Evolutionary conservation across 2,797 vertebrate genomes (phyloP).

Genomic region (Oreochromis mossambicus): DNA sequence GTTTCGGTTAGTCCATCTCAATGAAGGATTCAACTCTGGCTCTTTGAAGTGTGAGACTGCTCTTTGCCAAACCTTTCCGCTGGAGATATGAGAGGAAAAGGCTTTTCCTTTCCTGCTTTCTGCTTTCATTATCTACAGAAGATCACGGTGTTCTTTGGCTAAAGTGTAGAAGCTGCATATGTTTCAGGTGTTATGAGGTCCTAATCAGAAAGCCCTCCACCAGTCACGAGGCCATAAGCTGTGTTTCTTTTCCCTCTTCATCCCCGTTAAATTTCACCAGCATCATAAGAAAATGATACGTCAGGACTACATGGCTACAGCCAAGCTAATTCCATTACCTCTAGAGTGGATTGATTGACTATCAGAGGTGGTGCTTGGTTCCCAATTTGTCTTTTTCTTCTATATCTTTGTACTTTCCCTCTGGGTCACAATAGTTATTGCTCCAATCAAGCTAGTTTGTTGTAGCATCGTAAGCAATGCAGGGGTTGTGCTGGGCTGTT

Average conservation of each 20-base stretch:
- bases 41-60: slow-evolving; percentile 31
- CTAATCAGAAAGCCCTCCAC: neutral
- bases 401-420: neutral
- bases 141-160: neutral
- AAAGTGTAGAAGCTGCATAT: neutral
- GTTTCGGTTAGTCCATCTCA: slow-evolving; percentile 1
- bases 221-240: neutral
- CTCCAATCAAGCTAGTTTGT: neutral
- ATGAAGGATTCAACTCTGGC: slow-evolving; percentile 7
- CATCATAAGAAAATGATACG: slow-evolving; percentile 46
- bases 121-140: neutral
- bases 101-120: neutral
- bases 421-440: neutral
- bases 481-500: neutral
- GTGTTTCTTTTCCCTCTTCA: neutral
- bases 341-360: neutral
- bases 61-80: slow-evolving; percentile 14
- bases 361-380: neutral
- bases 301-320: neutral
- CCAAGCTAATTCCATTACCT: neutral
- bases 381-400: neutral
- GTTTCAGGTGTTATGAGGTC: neutral
- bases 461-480: accelerated
- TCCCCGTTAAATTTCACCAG: slow-evolving; percentile 31
- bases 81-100: neutral